A percentile compares a stretch with the other conserved stretches of the same genome.
Evolutionary conservation across 2,113 vertebrate genomes (phyloP).

Genomic region (Andinoacara biseriatus): DNA sequence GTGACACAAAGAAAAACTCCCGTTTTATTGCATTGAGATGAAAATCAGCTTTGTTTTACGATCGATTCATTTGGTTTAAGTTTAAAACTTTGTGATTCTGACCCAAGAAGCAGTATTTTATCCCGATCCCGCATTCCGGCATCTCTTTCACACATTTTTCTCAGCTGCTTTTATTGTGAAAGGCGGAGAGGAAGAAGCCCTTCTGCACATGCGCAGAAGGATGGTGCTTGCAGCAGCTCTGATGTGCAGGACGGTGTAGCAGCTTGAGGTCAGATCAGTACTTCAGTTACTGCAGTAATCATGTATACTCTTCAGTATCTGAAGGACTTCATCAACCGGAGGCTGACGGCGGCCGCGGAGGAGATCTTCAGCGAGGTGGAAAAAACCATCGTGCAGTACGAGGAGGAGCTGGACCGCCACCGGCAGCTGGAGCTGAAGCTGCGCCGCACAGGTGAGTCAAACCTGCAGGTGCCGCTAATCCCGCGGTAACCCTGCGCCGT

Average conservation of each 20-base stretch:
- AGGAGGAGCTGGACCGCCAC: neutral
- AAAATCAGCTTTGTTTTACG: too few species aligned
- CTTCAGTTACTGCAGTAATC: neutral
- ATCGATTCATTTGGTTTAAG: accelerated
- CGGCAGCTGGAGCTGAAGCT: neutral
- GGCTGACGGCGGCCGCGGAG: neutral
- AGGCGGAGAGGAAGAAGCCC: neutral
- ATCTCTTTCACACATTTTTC: neutral
- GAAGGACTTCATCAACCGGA: neutral
- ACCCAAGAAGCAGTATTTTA: neutral
- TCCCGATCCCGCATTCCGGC: neutral
- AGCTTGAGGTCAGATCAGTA: neutral
- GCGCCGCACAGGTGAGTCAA: neutral
- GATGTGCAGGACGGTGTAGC: neutral
- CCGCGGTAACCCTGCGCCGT: too few species aligned
- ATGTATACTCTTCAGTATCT: neutral
- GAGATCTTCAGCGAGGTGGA: conserved; percentile 1
- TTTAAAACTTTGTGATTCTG: neutral
- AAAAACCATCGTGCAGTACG: neutral
- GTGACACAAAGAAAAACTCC: too few species aligned
- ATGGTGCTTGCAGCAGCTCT: neutral
- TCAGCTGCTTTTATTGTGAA: neutral
- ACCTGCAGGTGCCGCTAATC: accelerated
- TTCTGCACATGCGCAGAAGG: neutral
- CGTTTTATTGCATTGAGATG: too few species aligned